Percentiles rank a stretch among this genome's conserved stretches.
Evolutionary conservation across 2,797 vertebrate genomes (phyloP).

Genomic region (Salmo trutta): DNA sequence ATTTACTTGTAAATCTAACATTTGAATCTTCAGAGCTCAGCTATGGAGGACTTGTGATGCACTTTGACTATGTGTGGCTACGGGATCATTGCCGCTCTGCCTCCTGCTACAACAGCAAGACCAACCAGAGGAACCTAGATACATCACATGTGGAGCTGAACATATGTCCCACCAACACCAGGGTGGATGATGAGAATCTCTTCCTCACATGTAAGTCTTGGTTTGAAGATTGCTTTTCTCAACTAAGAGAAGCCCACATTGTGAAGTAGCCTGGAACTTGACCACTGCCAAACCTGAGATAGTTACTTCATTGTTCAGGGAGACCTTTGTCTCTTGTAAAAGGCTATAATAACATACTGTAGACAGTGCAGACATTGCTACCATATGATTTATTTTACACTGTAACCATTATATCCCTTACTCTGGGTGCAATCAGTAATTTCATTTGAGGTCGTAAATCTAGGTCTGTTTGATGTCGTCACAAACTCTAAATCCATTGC

Average conservation of each 20-base stretch:
- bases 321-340: constrained; percentile 38
- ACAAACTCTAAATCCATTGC: background rate
- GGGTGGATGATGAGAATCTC: constrained; percentile 74
- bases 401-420: background rate
- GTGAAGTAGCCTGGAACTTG: constrained; percentile 4
- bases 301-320: constrained; percentile 3
- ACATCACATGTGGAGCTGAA: constrained; percentile 83
- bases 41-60: constrained; percentile 73
- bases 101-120: constrained; percentile 84
- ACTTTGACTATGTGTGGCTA: constrained; percentile 90
- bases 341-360: background rate
- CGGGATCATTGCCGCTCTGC: constrained; percentile 89
- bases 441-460: background rate
- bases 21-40: constrained; percentile 73
- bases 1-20: background rate
- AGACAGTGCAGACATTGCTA: background rate
- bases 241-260: background rate
- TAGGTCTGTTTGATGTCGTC: background rate
- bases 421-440: background rate
- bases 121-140: constrained; percentile 89
- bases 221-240: background rate
- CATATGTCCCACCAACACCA: constrained; percentile 78
- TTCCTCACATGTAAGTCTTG: constrained; percentile 85
- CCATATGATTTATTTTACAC: background rate
- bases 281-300: constrained; percentile 14